phyloP scores from a whole-genome alignment of 1,140 invertebrate species.

The Diorhabda carinulata region DNA sequence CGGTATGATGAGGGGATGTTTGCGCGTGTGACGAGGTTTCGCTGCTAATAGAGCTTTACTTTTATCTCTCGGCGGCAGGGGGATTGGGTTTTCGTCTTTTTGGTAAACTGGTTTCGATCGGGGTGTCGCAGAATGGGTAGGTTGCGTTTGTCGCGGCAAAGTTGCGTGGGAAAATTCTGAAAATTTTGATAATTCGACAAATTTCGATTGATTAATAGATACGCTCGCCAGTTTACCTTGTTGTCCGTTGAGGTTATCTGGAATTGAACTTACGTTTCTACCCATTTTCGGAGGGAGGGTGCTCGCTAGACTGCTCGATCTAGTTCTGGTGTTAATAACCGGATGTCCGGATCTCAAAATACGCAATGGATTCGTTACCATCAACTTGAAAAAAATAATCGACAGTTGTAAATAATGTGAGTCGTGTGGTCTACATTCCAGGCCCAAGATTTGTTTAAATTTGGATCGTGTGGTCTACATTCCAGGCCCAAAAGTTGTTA shows the following conservation, averaged over 20 bases:
- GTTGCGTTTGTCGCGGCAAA: slow-evolving; percentile 5
- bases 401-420: too few relatives aligned
- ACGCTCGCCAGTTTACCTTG: slow-evolving; percentile 21
- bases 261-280: slow-evolving; percentile 32
- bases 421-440: too few relatives aligned
- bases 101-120: neutral
- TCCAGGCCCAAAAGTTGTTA: too few relatives aligned
- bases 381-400: slow-evolving; percentile 31
- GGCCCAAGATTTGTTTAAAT: too few relatives aligned
- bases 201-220: neutral
- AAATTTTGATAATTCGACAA: neutral
- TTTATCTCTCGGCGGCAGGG: slow-evolving; percentile 78
- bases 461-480: too few relatives aligned
- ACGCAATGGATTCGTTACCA: slow-evolving; percentile 62
- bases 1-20: slow-evolving; percentile 84
- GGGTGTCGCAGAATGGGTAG: neutral
- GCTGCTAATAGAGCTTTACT: slow-evolving; percentile 61
- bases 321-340: slow-evolving; percentile 50
- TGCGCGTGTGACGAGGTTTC: slow-evolving; percentile 75
- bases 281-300: slow-evolving; percentile 31
- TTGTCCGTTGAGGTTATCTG: slow-evolving; percentile 38
- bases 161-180: slow-evolving; percentile 20
- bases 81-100: slow-evolving; percentile 66
- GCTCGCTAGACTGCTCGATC: slow-evolving; percentile 40
- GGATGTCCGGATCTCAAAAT: slow-evolving; percentile 66